phyloP scores from a whole-genome alignment of 2,113 vertebrate genomes.

The Polypterus senegalus region DNA sequence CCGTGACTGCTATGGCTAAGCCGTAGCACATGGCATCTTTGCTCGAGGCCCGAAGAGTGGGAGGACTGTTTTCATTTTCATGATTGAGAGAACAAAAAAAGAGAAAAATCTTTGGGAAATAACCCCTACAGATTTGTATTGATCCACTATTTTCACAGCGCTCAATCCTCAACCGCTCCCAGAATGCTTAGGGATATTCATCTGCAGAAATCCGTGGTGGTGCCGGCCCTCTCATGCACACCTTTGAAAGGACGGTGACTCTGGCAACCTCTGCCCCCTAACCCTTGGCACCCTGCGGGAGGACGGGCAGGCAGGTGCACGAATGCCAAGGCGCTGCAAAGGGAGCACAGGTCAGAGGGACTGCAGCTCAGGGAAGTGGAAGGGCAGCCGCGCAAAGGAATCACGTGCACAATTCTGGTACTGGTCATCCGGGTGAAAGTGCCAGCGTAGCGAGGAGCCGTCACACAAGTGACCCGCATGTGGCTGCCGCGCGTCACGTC shows the following conservation, averaged over 20 bases:
- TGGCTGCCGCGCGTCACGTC: too few species aligned
- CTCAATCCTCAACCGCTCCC: constrained; percentile 20
- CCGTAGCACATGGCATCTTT: not conserved
- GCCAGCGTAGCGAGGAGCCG: constrained; percentile 1
- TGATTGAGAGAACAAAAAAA: not conserved
- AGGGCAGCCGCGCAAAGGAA: constrained; percentile 19
- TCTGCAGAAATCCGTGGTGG: constrained; percentile 25
- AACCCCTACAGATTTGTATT: not conserved
- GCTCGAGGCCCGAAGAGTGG: not conserved
- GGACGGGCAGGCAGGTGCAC: constrained; percentile 23
- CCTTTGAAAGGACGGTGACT: constrained; percentile 7
- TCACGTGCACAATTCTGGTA: constrained; percentile 10
- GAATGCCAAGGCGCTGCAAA: constrained; percentile 35
- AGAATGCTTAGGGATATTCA: constrained; percentile 20
- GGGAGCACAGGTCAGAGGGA: constrained; percentile 53
- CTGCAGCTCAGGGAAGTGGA: constrained; percentile 46
- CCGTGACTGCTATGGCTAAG: not conserved
- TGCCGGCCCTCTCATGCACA: constrained; percentile 27
- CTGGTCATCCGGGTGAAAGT: constrained; percentile 12
- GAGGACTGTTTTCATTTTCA: not conserved
- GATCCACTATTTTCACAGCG: not conserved
- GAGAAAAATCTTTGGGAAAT: too few species aligned
- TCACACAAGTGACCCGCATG: constrained; percentile 4
- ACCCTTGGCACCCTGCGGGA: constrained; percentile 16
- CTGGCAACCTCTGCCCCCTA: too few species aligned